phyloP scores from a whole-genome alignment of 2,888 invertebrate genomes.

The Acrobasis repandana region DNA sequence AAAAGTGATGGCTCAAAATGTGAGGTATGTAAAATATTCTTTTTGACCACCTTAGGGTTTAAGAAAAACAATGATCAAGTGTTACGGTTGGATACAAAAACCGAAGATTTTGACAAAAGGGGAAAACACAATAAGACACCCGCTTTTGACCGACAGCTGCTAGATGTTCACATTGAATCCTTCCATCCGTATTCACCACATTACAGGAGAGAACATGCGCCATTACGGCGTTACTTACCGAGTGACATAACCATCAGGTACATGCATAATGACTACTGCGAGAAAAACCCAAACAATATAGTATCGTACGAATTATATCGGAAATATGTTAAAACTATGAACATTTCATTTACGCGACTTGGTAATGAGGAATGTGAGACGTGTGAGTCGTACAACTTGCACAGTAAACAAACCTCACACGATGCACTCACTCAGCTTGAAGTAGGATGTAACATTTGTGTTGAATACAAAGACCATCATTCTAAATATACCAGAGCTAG shows the following conservation, averaged over 20 bases:
- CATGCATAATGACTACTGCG: conserved; percentile 21
- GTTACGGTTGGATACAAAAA: conserved; percentile 1
- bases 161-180: conserved; percentile 20
- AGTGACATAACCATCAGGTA: conserved; percentile 17
- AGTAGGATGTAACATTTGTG: conserved; percentile 24
- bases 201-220: conserved; percentile 23
- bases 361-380: conserved; percentile 24
- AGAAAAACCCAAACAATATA: conserved; percentile 18
- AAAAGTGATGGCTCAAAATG: conserved; percentile 14
- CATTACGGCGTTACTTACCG: conserved; percentile 18
- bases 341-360: conserved; percentile 22
- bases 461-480: conserved; percentile 23
- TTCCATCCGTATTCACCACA: conserved; percentile 21
- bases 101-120: conserved; percentile 12
- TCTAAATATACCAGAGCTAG: conserved; percentile 27
- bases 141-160: conserved; percentile 19
- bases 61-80: conserved; percentile 20
- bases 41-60: conserved; percentile 24
- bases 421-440: conserved; percentile 16
- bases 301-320: conserved; percentile 25
- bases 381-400: conserved; percentile 22
- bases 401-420: conserved; percentile 24
- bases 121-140: conserved; percentile 22
- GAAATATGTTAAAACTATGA: conserved; percentile 24
- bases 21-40: conserved; percentile 25